A percentile compares a stretch with the other conserved stretches of the same genome.
Conservation (phyloP, 2,888 invertebrate genomes). For the Andrena camellia region DNA sequence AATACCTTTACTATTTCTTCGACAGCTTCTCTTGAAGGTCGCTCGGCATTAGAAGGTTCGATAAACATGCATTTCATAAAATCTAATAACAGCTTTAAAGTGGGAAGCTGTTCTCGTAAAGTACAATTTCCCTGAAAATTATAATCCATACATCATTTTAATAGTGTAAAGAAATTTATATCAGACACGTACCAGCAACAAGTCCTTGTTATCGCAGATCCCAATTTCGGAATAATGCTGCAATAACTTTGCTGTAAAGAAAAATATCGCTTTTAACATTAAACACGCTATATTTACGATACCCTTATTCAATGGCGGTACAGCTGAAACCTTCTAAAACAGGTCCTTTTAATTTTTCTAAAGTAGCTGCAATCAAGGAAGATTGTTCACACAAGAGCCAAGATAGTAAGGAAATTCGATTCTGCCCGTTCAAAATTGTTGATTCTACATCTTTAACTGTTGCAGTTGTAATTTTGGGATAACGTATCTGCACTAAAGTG, state of each 20-base stretch:
- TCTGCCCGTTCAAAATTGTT: conserved; percentile 69
- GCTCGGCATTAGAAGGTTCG: neutral
- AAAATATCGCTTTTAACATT: conserved; percentile 2
- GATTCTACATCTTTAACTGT: conserved; percentile 63
- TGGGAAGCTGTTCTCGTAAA: conserved; percentile 68
- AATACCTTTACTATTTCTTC: conserved; percentile 48
- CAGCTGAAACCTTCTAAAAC: conserved; percentile 65
- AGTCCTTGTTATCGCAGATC: conserved; percentile 68
- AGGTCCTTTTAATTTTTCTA: conserved; percentile 67
- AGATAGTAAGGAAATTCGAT: conserved; percentile 72
- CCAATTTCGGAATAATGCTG: conserved; percentile 77
- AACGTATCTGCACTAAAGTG: conserved; percentile 70
- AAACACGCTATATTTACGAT: neutral
- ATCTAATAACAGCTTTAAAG: conserved; percentile 67
- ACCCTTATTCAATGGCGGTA: neutral
- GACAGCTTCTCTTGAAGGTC: neutral
- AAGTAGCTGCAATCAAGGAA: conserved; percentile 36
- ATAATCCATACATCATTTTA: conserved; percentile 13
- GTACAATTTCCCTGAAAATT: conserved; percentile 74
- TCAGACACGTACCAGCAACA: conserved; percentile 73
- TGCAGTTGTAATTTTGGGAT: conserved; percentile 77
- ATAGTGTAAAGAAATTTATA: conserved; percentile 2
- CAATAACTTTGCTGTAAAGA: conserved; percentile 69
- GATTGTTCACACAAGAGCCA: conserved; percentile 74
- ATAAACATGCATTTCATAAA: conserved; percentile 71